Conservation (phyloP, 2,888 invertebrate species). For the Eupithecia pulchellata region DNA sequence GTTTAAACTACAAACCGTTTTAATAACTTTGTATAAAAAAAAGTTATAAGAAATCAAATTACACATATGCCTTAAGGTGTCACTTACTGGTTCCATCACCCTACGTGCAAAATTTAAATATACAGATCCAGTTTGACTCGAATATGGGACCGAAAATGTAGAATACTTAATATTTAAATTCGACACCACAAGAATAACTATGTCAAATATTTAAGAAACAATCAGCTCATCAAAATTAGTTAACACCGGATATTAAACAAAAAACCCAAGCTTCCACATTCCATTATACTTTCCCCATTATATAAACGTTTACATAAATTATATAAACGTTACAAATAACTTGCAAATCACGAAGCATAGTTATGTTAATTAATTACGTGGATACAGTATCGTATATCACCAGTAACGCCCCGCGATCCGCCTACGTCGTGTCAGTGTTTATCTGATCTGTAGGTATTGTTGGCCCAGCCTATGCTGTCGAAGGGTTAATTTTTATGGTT, state of each 20-base stretch:
- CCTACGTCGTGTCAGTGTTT: constrained; percentile 71
- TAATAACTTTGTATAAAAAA: too few relatives aligned
- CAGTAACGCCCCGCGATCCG: constrained; percentile 67
- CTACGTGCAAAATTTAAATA: neutral
- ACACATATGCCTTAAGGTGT: too few relatives aligned
- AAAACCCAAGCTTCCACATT: constrained; percentile 35
- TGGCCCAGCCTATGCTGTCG: constrained; percentile 47
- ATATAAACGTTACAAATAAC: constrained; percentile 51
- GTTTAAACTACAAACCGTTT: too few relatives aligned
- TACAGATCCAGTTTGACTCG: neutral
- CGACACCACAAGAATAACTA: constrained; percentile 6
- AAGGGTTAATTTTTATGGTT: constrained; percentile 44
- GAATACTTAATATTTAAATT: neutral
- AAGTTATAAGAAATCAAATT: too few relatives aligned
- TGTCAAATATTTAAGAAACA: constrained; percentile 23
- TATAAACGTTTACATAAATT: constrained; percentile 32
- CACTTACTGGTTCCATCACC: too few relatives aligned
- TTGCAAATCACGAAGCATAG: constrained; percentile 47
- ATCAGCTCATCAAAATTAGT: constrained; percentile 21
- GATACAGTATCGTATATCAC: constrained; percentile 62
- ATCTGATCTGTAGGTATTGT: constrained; percentile 63
- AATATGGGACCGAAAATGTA: neutral
- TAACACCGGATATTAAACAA: constrained; percentile 26
- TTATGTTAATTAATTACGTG: constrained; percentile 68
- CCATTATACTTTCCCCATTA: constrained; percentile 37